Base-by-base conservation (phyloP, 2,797 vertebrate genomes). In the Diplodus sargus region DNA sequence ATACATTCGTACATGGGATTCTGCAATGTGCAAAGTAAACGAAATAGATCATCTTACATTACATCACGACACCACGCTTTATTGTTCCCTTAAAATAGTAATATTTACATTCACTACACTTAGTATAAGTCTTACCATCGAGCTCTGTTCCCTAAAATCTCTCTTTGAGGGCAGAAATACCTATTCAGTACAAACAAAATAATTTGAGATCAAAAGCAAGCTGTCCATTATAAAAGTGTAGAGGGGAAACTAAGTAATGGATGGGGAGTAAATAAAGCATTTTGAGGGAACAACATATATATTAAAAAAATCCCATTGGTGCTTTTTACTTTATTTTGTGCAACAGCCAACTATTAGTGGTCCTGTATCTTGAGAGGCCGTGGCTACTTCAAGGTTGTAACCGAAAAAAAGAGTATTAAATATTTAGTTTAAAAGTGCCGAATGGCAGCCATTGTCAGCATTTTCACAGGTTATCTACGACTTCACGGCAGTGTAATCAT, bases 21-120 rank as follows among this genome's bases (percentile, higher is more conserved):
- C 42, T 28, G 4, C 28, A 49, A 39, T 39, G 20, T 43, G 54
- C 62, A 75, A 45, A 57, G 12, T 71, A 70, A 64, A 64, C 68
- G 58, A 54, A 54, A 66, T 39, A 25, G 52, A 45, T 16, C 54
- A 64, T 4, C 28, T 64, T 34, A 48, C 28, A 30, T 2, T 54
- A 54, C 15, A 15, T 54, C 9, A 39, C 39, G 10, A 11, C 39
- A 11, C 10, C 9, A 11, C 10, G 34, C 62, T 30, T 9, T 65
- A 15, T 47, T 42, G 28, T 48, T 60, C 39, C 20, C 5, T 53
- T 2, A 70, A 34, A 34, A 48, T 9, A 58, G 12, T 13, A 4
- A 15, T 56, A 39, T 68, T 49, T 56, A 42, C 15, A 12, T 23
- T 67, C 17, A 14, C 5, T 61, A 28, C 12, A 43, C 51, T 49